These are phyloP conservation scores for Invenusta paracnida DNA, from an alignment of 2,888 invertebrate species.

Conservation along the genomic window DNA sequence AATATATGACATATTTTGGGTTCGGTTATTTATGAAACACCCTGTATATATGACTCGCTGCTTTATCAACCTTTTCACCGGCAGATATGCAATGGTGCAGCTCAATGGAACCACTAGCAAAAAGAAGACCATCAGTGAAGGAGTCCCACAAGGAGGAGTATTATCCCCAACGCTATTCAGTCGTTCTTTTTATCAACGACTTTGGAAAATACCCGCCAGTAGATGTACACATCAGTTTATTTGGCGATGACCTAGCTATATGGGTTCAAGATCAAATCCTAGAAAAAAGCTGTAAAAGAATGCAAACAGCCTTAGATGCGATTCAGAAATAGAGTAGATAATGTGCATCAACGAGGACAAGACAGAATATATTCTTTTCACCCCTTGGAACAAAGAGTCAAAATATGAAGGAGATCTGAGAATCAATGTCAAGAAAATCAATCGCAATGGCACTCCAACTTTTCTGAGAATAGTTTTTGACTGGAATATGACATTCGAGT, in stretches of 20 bases:
- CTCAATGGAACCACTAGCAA: neutral
- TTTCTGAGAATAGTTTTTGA: neutral
- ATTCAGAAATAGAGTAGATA: neutral
- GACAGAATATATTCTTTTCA: neutral
- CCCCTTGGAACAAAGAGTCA: neutral
- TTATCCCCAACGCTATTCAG: neutral
- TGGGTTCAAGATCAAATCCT: neutral
- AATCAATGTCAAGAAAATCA: neutral
- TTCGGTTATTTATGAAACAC: too few species aligned
- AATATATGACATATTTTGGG: too few species aligned
- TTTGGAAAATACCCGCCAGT: neutral
- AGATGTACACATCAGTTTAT: neutral
- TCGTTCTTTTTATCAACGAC: slow-evolving; percentile 17
- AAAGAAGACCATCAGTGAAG: slow-evolving; percentile 5
- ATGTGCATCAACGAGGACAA: slow-evolving; percentile 20
- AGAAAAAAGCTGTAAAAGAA: neutral
- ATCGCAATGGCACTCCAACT: neutral
- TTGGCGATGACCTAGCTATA: neutral
- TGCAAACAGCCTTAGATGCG: slow-evolving; percentile 5
- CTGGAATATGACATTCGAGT: neutral
- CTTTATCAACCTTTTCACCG: neutral
- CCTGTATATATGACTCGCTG: neutral
- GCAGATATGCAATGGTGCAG: neutral
- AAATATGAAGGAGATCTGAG: neutral
- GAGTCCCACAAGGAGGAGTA: slow-evolving; percentile 1